Evolutionary conservation across 2,113 vertebrate genomes (phyloP).

Genomic region (Platanista minor): DNA sequence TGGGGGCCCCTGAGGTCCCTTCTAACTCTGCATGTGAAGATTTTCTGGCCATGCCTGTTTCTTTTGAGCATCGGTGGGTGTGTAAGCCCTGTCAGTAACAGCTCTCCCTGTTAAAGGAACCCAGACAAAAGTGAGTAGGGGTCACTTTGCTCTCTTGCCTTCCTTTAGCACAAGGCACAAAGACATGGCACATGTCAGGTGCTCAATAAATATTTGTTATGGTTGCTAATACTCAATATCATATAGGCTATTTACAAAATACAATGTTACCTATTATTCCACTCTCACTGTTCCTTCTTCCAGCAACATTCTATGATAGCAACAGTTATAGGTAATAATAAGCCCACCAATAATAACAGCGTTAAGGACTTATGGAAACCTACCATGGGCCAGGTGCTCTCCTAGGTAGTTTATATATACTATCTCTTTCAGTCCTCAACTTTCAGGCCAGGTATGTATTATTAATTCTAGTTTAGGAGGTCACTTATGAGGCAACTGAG

Average conservation of each 20-base stretch:
- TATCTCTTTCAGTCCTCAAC: background rate
- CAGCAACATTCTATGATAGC: background rate
- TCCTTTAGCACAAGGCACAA: background rate
- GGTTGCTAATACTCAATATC: background rate
- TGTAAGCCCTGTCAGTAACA: background rate
- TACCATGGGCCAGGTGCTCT: fast-evolving
- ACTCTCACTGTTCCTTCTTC: background rate
- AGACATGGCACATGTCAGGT: background rate
- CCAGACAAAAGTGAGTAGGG: background rate
- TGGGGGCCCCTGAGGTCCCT: too few species aligned
- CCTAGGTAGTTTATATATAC: background rate
- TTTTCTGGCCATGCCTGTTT: background rate
- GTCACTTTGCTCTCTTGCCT: background rate
- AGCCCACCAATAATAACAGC: background rate
- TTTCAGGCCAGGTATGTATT: background rate
- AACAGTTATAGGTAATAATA: background rate
- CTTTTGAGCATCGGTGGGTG: fast-evolving
- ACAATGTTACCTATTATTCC: background rate
- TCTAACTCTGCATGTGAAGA: background rate
- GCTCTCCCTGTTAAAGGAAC: background rate
- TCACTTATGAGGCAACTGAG: background rate
- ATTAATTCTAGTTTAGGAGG: background rate
- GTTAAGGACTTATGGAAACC: fast-evolving
- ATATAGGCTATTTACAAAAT: background rate
- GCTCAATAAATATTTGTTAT: background rate